A percentile compares a stretch with the other conserved stretches of the same genome.
phyloP scores from a whole-genome alignment of 2,888 invertebrate genomes.

The Caenorhabditis sp. region DNA sequence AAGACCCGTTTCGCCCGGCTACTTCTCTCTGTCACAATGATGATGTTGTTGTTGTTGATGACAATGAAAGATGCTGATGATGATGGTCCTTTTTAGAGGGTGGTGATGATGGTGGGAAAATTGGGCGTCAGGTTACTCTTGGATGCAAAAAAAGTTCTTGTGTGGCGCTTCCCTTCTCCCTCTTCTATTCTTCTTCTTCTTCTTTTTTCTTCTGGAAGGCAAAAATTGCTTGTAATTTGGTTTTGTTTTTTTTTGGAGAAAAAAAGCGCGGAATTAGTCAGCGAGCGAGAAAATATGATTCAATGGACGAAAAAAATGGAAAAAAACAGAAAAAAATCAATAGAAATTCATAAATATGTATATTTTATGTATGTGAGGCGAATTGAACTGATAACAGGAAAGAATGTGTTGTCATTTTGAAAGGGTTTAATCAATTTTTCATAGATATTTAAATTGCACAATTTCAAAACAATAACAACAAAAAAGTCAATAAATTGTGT shows the following conservation, averaged over 20 bases:
- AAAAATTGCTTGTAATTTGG: no score
- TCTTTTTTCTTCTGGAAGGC: no score
- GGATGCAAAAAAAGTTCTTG: no score
- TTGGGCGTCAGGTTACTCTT: not conserved
- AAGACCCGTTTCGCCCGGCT: not conserved
- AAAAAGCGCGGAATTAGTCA: no score
- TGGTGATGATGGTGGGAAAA: not conserved
- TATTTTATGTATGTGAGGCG: not conserved
- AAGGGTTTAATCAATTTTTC: not conserved
- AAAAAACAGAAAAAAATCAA: not conserved
- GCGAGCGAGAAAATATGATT: no score
- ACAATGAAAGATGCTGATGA: no score
- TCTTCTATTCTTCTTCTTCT: no score
- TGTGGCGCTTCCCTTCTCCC: no score
- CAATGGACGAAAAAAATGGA: not conserved
- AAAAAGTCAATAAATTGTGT: constrained; percentile 14
- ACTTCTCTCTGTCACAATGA: no score
- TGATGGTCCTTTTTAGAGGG: no score
- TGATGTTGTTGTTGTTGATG: no score
- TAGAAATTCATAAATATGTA: not conserved
- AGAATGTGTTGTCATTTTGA: constrained; percentile 2
- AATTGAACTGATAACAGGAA: not conserved
- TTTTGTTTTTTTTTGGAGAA: no score
- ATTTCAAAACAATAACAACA: constrained; percentile 35
- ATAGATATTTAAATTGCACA: not conserved